These are phyloP conservation scores for Brachyhypopomus occidentalis DNA, from an alignment of 2,113 vertebrate species.

Conservation along the genomic window DNA sequence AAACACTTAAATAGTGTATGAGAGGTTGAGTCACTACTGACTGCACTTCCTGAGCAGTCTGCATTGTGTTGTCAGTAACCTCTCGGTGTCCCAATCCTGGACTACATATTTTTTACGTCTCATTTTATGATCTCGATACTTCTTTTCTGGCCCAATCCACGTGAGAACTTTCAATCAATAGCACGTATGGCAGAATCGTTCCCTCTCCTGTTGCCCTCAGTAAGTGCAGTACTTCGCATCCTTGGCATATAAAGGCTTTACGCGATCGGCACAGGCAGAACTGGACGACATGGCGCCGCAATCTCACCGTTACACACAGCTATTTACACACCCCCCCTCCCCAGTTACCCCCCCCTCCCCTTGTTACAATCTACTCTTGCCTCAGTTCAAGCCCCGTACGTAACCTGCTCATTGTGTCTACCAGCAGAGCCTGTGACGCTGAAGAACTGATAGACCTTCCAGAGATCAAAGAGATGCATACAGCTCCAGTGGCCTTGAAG, in stretches of 20 bases:
- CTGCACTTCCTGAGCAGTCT: constrained; percentile 37
- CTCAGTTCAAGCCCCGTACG: background rate
- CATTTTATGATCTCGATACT: too few relatives aligned
- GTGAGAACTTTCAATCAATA: background rate
- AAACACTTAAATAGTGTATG: constrained; percentile 63
- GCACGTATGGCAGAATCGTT: background rate
- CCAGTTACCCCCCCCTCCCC: too few relatives aligned
- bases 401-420: background rate
- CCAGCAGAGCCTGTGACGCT: background rate
- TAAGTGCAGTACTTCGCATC: constrained; percentile 35
- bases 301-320: background rate
- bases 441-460: background rate
- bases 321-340: constrained; percentile 22
- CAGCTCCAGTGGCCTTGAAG: constrained; percentile 15
- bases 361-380: background rate
- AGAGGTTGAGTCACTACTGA: constrained; percentile 58
- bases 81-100: too few relatives aligned
- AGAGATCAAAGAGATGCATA: constrained; percentile 15
- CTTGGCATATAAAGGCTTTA: constrained; percentile 11
- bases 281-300: background rate
- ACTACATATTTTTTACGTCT: too few relatives aligned
- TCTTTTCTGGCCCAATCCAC: background rate
- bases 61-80: constrained; percentile 37
- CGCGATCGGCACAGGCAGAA: background rate
- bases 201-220: background rate